Evolutionary conservation across 2,888 invertebrate species (phyloP).

Genomic region (Drosophila mimetica): DNA sequence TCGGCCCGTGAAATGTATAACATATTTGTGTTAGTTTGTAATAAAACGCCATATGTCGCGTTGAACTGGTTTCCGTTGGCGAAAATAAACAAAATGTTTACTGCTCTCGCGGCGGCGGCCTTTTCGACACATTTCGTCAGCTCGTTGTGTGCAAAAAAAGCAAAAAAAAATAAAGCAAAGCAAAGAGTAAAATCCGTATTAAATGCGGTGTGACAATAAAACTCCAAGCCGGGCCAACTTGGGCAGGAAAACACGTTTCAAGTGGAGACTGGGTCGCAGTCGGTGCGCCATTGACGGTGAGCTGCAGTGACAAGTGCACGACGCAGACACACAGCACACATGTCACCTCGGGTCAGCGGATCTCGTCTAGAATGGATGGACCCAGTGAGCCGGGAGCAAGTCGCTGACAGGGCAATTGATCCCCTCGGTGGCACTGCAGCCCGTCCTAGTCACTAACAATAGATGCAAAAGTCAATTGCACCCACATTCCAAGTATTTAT

Average conservation of each 20-base stretch:
- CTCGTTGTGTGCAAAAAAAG: constrained; percentile 55
- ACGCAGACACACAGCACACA: constrained; percentile 20
- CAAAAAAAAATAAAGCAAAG: constrained; percentile 17
- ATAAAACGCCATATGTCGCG: constrained; percentile 66
- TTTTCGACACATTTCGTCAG: constrained; percentile 68
- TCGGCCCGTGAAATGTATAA: not conserved
- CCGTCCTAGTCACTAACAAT: constrained; percentile 12
- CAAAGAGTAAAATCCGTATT: constrained; percentile 14
- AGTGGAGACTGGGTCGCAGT: constrained; percentile 11
- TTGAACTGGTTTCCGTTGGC: constrained; percentile 67
- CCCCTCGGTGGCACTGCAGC: constrained; percentile 3
- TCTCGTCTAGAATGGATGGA: constrained; percentile 5
- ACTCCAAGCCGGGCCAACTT: constrained; percentile 48
- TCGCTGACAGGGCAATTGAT: constrained; percentile 57
- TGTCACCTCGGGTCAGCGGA: constrained; percentile 13
- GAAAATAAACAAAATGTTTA: constrained; percentile 70
- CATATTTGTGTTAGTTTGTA: constrained; percentile 12
- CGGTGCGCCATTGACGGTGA: constrained; percentile 54
- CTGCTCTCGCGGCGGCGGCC: constrained; percentile 37
- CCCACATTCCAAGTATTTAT: constrained; percentile 17
- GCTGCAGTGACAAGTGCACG: constrained; percentile 64
- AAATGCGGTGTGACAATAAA: constrained; percentile 65
- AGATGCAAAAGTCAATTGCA: constrained; percentile 36
- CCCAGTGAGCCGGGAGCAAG: constrained; percentile 37
- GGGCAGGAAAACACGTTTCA: constrained; percentile 56